phyloP scores from a whole-genome alignment of 2,888 invertebrate species.

The Phania funesta region DNA sequence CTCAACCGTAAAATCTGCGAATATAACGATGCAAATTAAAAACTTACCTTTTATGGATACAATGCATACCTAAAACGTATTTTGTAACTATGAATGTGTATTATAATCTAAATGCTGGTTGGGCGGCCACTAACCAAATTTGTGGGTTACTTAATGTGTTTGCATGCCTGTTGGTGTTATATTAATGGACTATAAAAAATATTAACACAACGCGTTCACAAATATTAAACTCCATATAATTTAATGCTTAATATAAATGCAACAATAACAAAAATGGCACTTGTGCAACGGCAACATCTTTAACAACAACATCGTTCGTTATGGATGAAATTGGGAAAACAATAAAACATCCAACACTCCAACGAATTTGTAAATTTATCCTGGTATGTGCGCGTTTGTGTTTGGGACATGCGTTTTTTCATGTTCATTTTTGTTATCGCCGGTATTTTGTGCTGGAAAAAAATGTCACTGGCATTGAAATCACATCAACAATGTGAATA shows the following conservation, averaged over 20 bases:
- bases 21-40: slow-evolving; percentile 49
- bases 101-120: slow-evolving; percentile 8
- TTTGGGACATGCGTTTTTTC: background rate
- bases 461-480: slow-evolving; percentile 49
- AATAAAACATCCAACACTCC: slow-evolving; percentile 16
- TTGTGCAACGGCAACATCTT: slow-evolving; percentile 42
- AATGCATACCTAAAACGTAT: slow-evolving; percentile 13
- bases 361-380: background rate
- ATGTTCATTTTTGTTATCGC: background rate
- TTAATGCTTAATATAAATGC: slow-evolving; percentile 36
- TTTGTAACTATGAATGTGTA: slow-evolving; percentile 31
- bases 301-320: slow-evolving; percentile 1
- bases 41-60: slow-evolving; percentile 49
- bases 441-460: slow-evolving; percentile 11
- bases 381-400: slow-evolving; percentile 14
- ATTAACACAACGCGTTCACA: slow-evolving; percentile 15
- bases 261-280: slow-evolving; percentile 29
- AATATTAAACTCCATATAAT: slow-evolving; percentile 28
- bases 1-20: slow-evolving; percentile 32
- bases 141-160: slow-evolving; percentile 17
- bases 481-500: slow-evolving; percentile 34
- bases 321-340: slow-evolving; percentile 14
- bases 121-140: slow-evolving; percentile 1
- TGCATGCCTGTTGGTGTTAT: slow-evolving; percentile 22
- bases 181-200: slow-evolving; percentile 31